phyloP scores from a whole-genome alignment of 2,113 vertebrate species.

The Isurus oxyrinchus region DNA sequence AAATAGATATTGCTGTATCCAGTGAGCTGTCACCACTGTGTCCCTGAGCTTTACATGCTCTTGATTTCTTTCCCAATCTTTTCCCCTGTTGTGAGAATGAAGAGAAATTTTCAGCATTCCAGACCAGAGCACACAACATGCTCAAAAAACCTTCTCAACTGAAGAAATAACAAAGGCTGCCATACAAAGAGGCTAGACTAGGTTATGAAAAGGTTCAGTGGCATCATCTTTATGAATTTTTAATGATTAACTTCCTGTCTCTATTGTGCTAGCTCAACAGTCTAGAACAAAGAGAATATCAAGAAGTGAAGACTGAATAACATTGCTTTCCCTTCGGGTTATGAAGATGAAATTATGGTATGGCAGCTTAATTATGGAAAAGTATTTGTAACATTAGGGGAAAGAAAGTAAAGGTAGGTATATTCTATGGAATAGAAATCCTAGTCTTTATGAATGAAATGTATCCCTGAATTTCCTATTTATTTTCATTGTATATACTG shows the following conservation, averaged over 20 bases:
- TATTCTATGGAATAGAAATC: not conserved
- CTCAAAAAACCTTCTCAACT: not conserved
- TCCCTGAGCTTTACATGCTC: not conserved
- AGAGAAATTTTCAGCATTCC: not conserved
- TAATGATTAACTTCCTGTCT: not conserved
- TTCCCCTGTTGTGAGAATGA: not conserved
- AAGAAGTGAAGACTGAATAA: not conserved
- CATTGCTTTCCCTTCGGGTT: not conserved
- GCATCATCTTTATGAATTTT: not conserved
- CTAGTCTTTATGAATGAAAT: not conserved
- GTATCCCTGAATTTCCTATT: not conserved
- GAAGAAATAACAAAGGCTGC: not conserved
- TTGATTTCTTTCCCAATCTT: not conserved
- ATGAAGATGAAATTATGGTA: constrained; percentile 11
- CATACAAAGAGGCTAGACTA: not conserved
- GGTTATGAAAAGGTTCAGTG: not conserved
- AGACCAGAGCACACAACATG: not conserved
- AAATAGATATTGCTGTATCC: not conserved
- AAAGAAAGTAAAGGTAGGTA: not conserved
- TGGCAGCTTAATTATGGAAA: not conserved
- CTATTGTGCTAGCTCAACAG: not conserved
- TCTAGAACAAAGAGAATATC: not conserved
- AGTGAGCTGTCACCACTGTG: not conserved
- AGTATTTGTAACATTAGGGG: not conserved
- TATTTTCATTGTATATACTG: not conserved